phyloP scores from a whole-genome alignment of 30 jellyfish, hydroid and myxozoan genomes.

The Aurelia aurita complex sp. Pacific region DNA sequence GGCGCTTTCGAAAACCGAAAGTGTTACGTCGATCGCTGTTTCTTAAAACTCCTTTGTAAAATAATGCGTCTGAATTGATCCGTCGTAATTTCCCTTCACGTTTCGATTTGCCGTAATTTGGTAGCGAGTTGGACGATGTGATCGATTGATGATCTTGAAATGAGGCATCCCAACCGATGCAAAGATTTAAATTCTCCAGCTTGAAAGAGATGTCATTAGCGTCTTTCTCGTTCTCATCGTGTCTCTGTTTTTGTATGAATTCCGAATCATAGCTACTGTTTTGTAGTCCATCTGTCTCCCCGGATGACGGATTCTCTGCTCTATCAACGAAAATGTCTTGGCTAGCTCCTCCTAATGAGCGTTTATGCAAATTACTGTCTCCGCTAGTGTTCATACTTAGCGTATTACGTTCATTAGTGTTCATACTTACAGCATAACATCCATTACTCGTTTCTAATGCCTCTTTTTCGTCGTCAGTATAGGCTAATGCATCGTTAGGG shows the following conservation, averaged over 20 bases:
- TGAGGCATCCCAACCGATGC: neutral
- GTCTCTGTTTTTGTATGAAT: neutral
- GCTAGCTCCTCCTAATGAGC: no score
- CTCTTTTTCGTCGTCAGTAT: neutral
- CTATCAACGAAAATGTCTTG: neutral
- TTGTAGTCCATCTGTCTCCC: neutral
- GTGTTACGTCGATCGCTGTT: constrained; percentile 20
- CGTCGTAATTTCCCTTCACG: constrained; percentile 40
- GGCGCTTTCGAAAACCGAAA: constrained; percentile 5
- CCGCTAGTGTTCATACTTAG: neutral
- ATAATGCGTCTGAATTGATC: constrained; percentile 62
- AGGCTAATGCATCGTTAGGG: neutral
- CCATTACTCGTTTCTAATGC: neutral
- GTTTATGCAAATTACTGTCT: no score
- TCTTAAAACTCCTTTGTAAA: constrained; percentile 28
- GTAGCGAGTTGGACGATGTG: constrained; percentile 29
- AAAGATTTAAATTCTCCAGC: no score
- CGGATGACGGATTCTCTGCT: neutral
- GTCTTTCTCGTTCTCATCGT: neutral
- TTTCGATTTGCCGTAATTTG: constrained; percentile 7
- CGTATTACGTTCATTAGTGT: neutral
- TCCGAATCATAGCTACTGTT: neutral
- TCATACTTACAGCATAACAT: neutral
- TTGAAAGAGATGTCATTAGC: neutral
- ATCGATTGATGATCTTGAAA: neutral